phyloP scores from a whole-genome alignment of 2,888 invertebrate species.

The Eilema depressum region DNA sequence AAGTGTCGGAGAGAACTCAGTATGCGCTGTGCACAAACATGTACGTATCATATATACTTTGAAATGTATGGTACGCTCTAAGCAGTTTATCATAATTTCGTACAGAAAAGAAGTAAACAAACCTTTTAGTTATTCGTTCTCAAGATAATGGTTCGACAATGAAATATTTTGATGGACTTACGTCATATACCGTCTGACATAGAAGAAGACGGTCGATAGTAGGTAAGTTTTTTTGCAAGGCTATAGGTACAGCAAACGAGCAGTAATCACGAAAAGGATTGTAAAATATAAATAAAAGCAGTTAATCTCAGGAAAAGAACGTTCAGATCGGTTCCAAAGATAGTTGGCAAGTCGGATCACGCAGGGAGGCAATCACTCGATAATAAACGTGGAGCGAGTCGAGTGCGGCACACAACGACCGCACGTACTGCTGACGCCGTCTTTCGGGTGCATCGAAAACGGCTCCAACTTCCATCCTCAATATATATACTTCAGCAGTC shows the following conservation, averaged over 20 bases:
- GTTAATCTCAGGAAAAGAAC: conserved; percentile 71
- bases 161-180: conserved; percentile 31
- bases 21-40: conserved; percentile 53
- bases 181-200: neutral
- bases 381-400: conserved; percentile 81
- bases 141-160: conserved; percentile 34
- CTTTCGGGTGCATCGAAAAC: conserved; percentile 68
- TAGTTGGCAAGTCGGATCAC: conserved; percentile 82
- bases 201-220: conserved; percentile 22
- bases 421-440: conserved; percentile 77
- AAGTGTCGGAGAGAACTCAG: conserved; percentile 79
- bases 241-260: conserved; percentile 27
- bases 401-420: conserved; percentile 69
- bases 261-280: conserved; percentile 53
- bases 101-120: conserved; percentile 53
- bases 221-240: conserved; percentile 23
- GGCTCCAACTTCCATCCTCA: conserved; percentile 55
- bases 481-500: conserved; percentile 54
- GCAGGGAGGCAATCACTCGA: conserved; percentile 84
- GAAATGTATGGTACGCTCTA: conserved; percentile 38
- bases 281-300: conserved; percentile 73
- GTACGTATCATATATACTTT: conserved; percentile 47
- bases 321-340: conserved; percentile 71
- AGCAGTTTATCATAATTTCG: conserved; percentile 62
- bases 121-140: conserved; percentile 38